Evolutionary conservation across 2,113 vertebrate species (phyloP), one percentile per base, ranked within the genome.

Genomic region (Ciconia stormi): DNA sequence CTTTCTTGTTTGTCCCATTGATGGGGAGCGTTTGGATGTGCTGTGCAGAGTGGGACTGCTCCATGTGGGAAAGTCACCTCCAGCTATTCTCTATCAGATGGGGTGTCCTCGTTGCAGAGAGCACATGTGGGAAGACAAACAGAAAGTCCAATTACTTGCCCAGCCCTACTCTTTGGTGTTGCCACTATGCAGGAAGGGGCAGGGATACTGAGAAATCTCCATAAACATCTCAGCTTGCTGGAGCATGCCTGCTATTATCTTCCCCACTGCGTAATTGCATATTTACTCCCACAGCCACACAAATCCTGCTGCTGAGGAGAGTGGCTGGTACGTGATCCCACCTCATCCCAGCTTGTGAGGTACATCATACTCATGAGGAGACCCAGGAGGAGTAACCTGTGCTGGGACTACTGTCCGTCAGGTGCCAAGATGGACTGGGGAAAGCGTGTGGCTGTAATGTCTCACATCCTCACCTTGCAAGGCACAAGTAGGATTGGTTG

Each of bases 31-130:
- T 79, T 78, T 87, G 29, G 29, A 36, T 83, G 17, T 70, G 20
- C n/a, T 86, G 22, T 50, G 59, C 17, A 78, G 36, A 94, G 30
- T 55, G 56, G n/a, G 65, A 87, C 44, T 67, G 61, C 38, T 80
- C 47, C 59, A 44, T 11, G 44, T 87, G 59, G 81, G 65, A 89
- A 91, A 84, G 59, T 79, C 72, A 91, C 65, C 83, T 82, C 32
- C 87, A 91, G 87, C 65, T 95, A 82, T 87, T 87, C 81, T 17
- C 36, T 93, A 84, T 91, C 91, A 93, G 80, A 93, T 91, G 69
- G 50, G 22, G n/a, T 65, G 58, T 61, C 82, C 79, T 72, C 3
- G 0, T 40, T 92, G 79, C 63, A 81, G 38, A 89, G 23, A 93
- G 38, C 22, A 80, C 72, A 71, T 56, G 62, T 90, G 73, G 76